Evolutionary conservation across 2,113 vertebrate genomes (phyloP), one percentile per base, ranked within the genome.

Genomic region (Lonchura striata): DNA sequence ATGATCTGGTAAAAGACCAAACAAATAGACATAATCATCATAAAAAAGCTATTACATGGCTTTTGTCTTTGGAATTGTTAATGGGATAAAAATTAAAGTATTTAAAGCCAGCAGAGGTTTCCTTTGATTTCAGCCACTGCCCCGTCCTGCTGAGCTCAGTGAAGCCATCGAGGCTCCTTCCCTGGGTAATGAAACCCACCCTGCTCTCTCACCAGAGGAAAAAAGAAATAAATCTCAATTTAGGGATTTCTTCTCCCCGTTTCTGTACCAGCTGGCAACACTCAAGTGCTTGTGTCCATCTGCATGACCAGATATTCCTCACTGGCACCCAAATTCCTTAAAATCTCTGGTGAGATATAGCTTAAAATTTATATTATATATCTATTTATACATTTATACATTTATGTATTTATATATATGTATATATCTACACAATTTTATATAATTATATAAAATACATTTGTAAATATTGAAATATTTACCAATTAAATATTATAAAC

Each of bases 31-130:
- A 57, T 70, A 93, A 92, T 91, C 89, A 96, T 86, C 61, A 95
- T 96, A 93, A 92, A 96, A 97, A 90, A 86, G 11, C 78, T 82
- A 93, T 95, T 92, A 54, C 46, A 83, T 69, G 64, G 71, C 64
- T 93, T 50, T 25, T 90, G 75, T 96, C 78, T 61, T 90, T 80
- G 50, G 56, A 88, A 44, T 92, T 81, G 65, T 88, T 97, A 92
- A 88, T 94, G 65, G 81, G 69, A 37, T 85, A 86, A 93, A 94
- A 89, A 83, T 79, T 68, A 42, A 92, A 95, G 84, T 24, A 33
- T 47, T 90, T 68, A 19, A 85, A 96, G 85, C 31, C 86, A 96
- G 78, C 74, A 84, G 54, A 85, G 21, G 27, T 60, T 92, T 64
- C 85, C 82, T 86, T 92, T 86, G 44, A 75, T 86, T 15, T 86